Conservation (phyloP, 1,140 invertebrate genomes). For the Capitella teleta region DNA sequence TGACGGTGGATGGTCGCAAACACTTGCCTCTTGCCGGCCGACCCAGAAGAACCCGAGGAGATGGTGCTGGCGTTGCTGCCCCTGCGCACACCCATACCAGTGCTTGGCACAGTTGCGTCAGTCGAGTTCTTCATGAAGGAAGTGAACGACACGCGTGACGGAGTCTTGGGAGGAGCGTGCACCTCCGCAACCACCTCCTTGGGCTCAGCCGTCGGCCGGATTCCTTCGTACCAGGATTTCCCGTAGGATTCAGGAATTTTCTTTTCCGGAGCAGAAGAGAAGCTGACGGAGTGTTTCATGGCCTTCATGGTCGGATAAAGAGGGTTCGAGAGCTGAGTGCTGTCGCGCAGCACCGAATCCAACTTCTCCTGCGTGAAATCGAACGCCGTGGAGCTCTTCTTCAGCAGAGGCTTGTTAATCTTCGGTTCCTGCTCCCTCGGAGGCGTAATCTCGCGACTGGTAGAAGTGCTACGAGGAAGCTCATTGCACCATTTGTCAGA, state of each 20-base stretch:
- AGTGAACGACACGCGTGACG: not conserved
- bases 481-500: not conserved
- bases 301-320: constrained; percentile 1
- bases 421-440: not conserved
- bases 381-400: not conserved
- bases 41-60: not conserved
- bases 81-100: not conserved
- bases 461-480: not conserved
- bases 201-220: not conserved
- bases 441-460: too few species aligned
- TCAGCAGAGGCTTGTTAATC: not conserved
- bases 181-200: not conserved
- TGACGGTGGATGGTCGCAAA: constrained; percentile 3
- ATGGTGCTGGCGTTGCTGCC: constrained; percentile 3
- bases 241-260: not conserved
- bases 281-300: constrained; percentile 5
- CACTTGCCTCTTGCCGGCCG: not conserved
- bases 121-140: not conserved
- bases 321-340: not conserved
- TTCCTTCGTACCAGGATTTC: constrained; percentile 3
- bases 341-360: not conserved
- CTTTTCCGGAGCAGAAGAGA: not conserved
- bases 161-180: not conserved
- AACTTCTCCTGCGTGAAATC: not conserved
- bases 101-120: not conserved